Percentiles rank a stretch among this genome's conserved stretches.
Evolutionary conservation across 2,797 vertebrate genomes (phyloP).

Genomic region (Paratrypauchen microcephalus): DNA sequence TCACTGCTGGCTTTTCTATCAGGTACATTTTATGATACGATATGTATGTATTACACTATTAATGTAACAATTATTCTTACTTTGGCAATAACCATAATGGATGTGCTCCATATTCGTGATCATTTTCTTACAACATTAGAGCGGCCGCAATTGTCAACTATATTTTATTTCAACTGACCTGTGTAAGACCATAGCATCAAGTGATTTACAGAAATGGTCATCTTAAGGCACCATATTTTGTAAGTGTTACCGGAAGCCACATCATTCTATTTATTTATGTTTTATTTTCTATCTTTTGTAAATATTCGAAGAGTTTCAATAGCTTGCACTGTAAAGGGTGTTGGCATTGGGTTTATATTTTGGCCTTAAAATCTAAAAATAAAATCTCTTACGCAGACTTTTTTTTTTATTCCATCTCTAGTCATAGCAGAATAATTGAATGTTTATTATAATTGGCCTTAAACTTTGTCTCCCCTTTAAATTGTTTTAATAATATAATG

Average conservation of each 20-base stretch:
- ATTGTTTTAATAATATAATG: background rate
- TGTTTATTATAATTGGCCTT: background rate
- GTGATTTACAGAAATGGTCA: constrained; percentile 13
- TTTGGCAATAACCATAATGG: constrained; percentile 47
- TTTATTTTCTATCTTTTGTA: constrained; percentile 81
- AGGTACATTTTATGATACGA: constrained; percentile 6
- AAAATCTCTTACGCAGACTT: constrained; percentile 64
- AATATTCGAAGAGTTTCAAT: constrained; percentile 78
- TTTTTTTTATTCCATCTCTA: background rate
- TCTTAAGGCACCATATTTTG: constrained; percentile 19
- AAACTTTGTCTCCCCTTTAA: constrained; percentile 2
- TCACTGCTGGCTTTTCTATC: background rate
- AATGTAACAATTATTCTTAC: constrained; percentile 22
- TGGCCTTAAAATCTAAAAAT: constrained; percentile 66
- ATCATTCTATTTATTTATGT: constrained; percentile 74
- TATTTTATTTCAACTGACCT: constrained; percentile 9
- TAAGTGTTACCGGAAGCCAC: constrained; percentile 46
- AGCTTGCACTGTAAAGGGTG: constrained; percentile 68
- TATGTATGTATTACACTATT: constrained; percentile 26
- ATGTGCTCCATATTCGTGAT: background rate
- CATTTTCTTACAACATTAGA: constrained; percentile 10
- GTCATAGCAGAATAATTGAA: background rate
- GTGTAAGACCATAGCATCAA: constrained; percentile 3
- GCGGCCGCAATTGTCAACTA: constrained; percentile 11
- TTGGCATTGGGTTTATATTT: constrained; percentile 75